These are phyloP conservation scores for Orius insidiosus DNA, from an alignment of 1,140 invertebrate genomes.

Conservation along the genomic window DNA sequence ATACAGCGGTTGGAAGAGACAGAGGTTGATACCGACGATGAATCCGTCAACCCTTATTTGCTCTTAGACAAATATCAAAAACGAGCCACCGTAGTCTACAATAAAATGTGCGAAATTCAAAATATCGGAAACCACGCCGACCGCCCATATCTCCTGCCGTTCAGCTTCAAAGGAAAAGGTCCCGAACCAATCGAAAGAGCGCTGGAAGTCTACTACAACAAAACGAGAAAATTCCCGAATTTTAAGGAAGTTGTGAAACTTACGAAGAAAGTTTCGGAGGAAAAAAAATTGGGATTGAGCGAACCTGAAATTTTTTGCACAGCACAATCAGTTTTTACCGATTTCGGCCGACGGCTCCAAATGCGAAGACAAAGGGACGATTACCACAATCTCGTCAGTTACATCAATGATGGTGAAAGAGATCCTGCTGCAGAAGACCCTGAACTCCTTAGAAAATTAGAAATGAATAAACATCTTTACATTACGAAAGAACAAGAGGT, in stretches of 20 bases:
- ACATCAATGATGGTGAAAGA: not conserved
- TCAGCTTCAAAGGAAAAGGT: conserved; percentile 4
- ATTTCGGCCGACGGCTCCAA: conserved; percentile 1
- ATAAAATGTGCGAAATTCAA: conserved; percentile 1
- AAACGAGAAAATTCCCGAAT: conserved; percentile 3
- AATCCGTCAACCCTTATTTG: not conserved
- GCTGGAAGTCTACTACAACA: conserved; percentile 6
- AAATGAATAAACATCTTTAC: not conserved
- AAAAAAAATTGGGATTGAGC: conserved; percentile 1
- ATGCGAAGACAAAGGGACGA: conserved; percentile 1
- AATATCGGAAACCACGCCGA: not conserved
- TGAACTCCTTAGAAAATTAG: not conserved
- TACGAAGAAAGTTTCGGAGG: not conserved
- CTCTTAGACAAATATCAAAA: conserved; percentile 3
- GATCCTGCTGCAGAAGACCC: conserved; percentile 3
- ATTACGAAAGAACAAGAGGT: not conserved
- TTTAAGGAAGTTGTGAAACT: not conserved
- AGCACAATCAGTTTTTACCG: not conserved
- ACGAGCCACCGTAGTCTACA: not conserved
- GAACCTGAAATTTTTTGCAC: not conserved
- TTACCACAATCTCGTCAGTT: not conserved
- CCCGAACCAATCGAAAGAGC: conserved; percentile 4
- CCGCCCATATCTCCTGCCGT: not conserved
- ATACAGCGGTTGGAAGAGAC: not conserved
- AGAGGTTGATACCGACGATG: not conserved